Conservation (phyloP, 2,797 vertebrate species). For the Hemitrygon akajei region DNA sequence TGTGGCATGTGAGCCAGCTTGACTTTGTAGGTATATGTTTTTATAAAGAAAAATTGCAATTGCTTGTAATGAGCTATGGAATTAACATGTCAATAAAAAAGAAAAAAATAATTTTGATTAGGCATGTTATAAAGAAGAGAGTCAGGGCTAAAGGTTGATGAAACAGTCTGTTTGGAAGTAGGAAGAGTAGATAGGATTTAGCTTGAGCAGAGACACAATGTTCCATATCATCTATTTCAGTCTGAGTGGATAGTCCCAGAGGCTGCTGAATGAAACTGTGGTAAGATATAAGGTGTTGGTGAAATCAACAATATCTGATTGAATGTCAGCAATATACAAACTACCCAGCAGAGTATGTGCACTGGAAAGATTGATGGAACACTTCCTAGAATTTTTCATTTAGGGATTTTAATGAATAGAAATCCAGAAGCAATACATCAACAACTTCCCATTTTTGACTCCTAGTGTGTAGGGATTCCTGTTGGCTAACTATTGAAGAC, state of each 20-base stretch:
- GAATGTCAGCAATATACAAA: not conserved
- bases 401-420: not conserved
- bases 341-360: not conserved
- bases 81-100: not conserved
- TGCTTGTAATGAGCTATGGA: not conserved
- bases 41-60: not conserved
- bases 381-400: not conserved
- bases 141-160: not conserved
- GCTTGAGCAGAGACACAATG: not conserved
- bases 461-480: not conserved
- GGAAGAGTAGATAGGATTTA: not conserved
- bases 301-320: not conserved
- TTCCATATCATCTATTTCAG: not conserved
- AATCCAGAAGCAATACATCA: not conserved
- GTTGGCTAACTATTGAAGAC: not conserved
- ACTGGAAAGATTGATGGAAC: not conserved
- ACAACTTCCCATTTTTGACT: not conserved
- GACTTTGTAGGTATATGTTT: no score
- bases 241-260: not conserved
- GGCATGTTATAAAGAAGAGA: not conserved
- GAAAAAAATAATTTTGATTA: not conserved
- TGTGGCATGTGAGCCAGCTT: no score
- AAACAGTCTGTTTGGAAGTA: not conserved
- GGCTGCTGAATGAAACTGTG: not conserved
- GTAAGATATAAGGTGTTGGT: not conserved